Conservation (phyloP, 2,113 vertebrate species). For the Eurypyga helias region DNA sequence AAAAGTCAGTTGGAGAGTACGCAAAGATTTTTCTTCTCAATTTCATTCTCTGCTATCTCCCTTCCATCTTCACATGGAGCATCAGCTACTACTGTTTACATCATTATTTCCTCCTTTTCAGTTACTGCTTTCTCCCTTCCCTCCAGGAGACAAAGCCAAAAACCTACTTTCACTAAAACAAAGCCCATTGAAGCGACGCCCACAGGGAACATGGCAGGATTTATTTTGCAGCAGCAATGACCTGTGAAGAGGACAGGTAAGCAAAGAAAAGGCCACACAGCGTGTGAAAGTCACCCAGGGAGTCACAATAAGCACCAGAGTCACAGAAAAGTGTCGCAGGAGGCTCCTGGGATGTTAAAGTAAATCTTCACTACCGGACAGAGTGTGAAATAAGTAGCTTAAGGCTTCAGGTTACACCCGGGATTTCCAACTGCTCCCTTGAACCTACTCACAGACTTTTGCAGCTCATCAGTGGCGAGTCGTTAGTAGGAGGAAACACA, state of each 20-base stretch:
- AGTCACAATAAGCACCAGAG: neutral
- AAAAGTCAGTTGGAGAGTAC: neutral
- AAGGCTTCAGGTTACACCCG: neutral
- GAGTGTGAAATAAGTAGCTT: neutral
- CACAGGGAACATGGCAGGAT: neutral
- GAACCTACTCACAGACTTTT: neutral
- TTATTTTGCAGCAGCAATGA: neutral
- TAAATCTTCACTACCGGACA: neutral
- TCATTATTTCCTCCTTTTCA: neutral
- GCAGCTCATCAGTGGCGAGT: neutral
- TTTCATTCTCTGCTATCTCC: neutral
- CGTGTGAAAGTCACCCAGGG: neutral
- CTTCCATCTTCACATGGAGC: neutral
- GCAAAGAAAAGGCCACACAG: neutral
- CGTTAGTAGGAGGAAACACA: neutral
- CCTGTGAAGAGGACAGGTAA: neutral
- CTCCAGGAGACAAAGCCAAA: neutral
- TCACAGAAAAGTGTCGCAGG: neutral
- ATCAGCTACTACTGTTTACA: neutral
- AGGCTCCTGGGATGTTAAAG: neutral
- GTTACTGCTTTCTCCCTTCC: neutral
- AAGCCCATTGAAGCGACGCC: neutral
- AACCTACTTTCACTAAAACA: neutral
- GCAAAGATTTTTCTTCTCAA: neutral
- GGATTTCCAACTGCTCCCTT: neutral